Conservation (phyloP, 2,113 vertebrate genomes). For the Plestiodon gilberti region DNA sequence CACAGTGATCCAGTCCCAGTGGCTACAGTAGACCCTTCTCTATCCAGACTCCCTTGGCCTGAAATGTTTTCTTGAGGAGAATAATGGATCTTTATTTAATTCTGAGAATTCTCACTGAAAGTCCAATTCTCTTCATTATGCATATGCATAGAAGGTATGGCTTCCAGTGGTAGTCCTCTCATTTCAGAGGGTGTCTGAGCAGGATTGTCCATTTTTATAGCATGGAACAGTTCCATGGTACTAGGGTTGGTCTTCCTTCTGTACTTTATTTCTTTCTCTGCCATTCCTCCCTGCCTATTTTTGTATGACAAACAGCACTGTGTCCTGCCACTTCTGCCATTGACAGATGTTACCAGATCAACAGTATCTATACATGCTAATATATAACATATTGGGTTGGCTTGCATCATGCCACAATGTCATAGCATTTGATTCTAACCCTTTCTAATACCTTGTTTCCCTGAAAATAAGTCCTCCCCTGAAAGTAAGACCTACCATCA, state of each 20-base stretch:
- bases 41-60: background rate
- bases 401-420: background rate
- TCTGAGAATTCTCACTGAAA: background rate
- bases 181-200: too few relatives aligned
- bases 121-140: background rate
- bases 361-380: background rate
- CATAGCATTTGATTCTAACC: background rate
- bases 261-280: background rate
- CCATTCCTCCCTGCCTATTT: background rate
- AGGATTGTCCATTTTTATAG: too few relatives aligned
- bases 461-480: too few relatives aligned
- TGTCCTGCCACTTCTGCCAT: background rate
- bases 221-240: too few relatives aligned
- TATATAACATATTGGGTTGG: conserved; percentile 20
- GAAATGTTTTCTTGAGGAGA: background rate
- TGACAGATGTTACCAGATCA: background rate
- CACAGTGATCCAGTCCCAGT: background rate
- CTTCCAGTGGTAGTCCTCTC: too few relatives aligned
- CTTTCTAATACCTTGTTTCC: background rate
- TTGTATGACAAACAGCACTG: background rate
- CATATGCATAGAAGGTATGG: too few relatives aligned
- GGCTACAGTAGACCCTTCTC: background rate
- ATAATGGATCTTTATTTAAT: background rate
- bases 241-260: too few relatives aligned
- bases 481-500: too few relatives aligned